Base-by-base conservation (phyloP, 35 echinoderm and acorn worm species). In the Hemicentrotus pulcherrimus region DNA sequence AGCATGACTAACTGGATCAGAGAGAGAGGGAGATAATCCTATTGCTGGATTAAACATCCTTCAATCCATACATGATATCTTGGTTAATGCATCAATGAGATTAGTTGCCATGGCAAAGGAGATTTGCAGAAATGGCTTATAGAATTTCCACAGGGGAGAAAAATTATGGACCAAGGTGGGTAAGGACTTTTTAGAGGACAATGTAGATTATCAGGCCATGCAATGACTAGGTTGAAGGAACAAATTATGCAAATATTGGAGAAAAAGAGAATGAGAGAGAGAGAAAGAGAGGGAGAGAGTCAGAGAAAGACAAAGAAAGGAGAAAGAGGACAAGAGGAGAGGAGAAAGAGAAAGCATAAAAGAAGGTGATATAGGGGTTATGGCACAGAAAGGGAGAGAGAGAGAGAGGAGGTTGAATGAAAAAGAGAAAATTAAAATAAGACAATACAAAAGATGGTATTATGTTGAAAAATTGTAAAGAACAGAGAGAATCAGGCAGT, bases 61-160 rank as follows among this genome's bases (percentile, higher is more conserved):
- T 78, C 19, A 78, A 78, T 78, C 19, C 19, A 78, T 55, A 55
- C 65, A 78, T 22, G 22, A 78, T 78, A 78, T 78, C 65, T 78
- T 78, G 65, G 65, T n/a, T 78, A 78, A 78, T 78, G 65, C 65
- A 78, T 78, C 65, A 78, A 78, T 78, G 65, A 78, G 65, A 78
- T 78, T 78, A 78, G 65, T 78, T 78, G 65, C 65, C 65, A 78
- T 7, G 65, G 65, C 19, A 8, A 78, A 30, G 19, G 65, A 78
- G 65, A 78, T 78, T 78, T 6, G 19, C 22, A 78, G 65, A 78
- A 78, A 78, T n/a, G 65, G 1, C 28, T n/a, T 6, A 78, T 78
- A 8, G 28, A 78, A 78, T n/a, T 22, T 28, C 6, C 28, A 78
- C 28, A n/a, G 65, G 65, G 19, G 19, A n/a, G 65, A 78, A 78